These are phyloP conservation scores for Drosophila leontia DNA, from an alignment of 1,140 invertebrate genomes.

Conservation along the genomic window DNA sequence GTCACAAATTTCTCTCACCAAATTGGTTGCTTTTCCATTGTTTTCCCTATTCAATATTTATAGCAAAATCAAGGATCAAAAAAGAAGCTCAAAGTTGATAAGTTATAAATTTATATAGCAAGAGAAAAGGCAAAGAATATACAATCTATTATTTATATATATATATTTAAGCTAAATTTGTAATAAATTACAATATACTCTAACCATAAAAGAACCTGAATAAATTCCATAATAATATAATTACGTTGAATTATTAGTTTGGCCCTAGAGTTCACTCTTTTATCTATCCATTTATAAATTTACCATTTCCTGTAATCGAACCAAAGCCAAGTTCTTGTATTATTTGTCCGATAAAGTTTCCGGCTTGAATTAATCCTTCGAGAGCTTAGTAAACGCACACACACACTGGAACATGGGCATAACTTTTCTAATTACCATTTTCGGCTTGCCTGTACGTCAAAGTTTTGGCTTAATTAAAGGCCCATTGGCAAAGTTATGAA, in stretches of 20 bases:
- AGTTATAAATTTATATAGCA: background rate
- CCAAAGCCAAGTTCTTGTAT: slow-evolving; percentile 16
- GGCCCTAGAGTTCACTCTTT: background rate
- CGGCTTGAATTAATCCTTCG: slow-evolving; percentile 25
- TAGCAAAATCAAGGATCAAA: background rate
- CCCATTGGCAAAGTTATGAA: slow-evolving; percentile 66
- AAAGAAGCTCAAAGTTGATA: background rate
- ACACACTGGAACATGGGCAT: background rate
- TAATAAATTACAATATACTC: too few relatives aligned
- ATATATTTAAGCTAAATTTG: too few relatives aligned
- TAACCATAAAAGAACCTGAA: background rate
- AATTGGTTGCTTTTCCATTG: background rate
- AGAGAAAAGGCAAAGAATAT: background rate
- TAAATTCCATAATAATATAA: background rate
- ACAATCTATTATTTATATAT: too few relatives aligned
- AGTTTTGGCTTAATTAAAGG: slow-evolving; percentile 59
- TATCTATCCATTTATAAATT: background rate
- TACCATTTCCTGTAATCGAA: slow-evolving; percentile 16
- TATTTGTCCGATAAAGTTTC: slow-evolving; percentile 39
- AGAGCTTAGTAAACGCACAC: slow-evolving; percentile 25
- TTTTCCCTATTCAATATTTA: slow-evolving; percentile 21
- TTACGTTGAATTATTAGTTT: background rate
- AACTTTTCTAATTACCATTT: slow-evolving; percentile 52
- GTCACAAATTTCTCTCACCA: background rate
- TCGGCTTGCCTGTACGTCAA: slow-evolving; percentile 5